These are phyloP conservation scores for Pachyuromys duprasi DNA, from an alignment of 2,797 vertebrate genomes.

Conservation along the genomic window DNA sequence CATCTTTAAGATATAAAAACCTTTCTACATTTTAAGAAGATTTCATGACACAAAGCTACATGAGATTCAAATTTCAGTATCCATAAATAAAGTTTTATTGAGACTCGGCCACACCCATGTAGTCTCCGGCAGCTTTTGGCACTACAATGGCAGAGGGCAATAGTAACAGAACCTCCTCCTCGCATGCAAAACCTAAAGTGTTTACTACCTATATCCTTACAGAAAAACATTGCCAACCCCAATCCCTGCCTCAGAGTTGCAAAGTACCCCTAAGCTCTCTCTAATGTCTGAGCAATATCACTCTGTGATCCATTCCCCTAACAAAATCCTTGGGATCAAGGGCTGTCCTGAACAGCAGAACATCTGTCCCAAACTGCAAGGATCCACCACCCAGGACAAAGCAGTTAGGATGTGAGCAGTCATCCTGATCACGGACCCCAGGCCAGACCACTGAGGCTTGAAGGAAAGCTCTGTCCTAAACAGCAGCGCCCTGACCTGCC, in stretches of 20 bases:
- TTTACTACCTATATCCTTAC: background rate
- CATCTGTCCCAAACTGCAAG: background rate
- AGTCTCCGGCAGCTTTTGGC: background rate
- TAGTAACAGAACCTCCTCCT: background rate
- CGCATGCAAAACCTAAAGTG: background rate
- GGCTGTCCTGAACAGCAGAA: background rate
- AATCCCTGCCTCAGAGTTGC: background rate
- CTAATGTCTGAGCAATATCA: background rate
- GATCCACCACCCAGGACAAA: background rate
- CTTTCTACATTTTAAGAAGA: background rate
- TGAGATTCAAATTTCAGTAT: background rate
- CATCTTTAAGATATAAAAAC: conserved; percentile 9
- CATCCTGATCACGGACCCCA: too few species aligned
- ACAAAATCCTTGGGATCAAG: background rate
- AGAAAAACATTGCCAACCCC: background rate
- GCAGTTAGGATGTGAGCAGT: accelerated
- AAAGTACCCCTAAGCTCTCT: background rate
- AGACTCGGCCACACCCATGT: background rate
- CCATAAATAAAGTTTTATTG: background rate
- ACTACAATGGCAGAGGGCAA: accelerated
- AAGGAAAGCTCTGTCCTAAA: background rate
- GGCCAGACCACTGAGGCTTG: accelerated
- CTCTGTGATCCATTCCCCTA: background rate
- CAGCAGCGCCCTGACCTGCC: background rate
- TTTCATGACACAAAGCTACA: background rate